These are phyloP conservation scores for Galerucella nymphaeae DNA, from an alignment of 2,888 invertebrate species.

Conservation along the genomic window DNA sequence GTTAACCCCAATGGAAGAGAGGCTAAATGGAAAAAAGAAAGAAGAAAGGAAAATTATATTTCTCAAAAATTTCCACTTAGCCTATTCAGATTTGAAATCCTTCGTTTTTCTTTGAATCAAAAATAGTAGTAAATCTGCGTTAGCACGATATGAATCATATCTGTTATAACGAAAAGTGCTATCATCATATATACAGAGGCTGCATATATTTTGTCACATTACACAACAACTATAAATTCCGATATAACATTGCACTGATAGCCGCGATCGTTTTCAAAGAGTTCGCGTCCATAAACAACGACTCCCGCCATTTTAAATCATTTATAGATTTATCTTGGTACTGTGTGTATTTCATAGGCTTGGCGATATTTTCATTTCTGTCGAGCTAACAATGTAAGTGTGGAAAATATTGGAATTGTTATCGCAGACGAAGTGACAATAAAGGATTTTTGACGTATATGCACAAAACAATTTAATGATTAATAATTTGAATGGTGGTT, in stretches of 20 bases:
- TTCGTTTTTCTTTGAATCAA: too few species aligned
- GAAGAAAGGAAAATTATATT: too few species aligned
- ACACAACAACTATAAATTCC: slow-evolving; percentile 39
- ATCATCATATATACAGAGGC: slow-evolving; percentile 29
- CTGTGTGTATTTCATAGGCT: slow-evolving; percentile 44
- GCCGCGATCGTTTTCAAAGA: slow-evolving; percentile 38
- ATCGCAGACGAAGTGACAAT: slow-evolving; percentile 21
- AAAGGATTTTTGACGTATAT: not conserved
- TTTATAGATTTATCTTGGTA: slow-evolving; percentile 48
- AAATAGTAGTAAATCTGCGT: too few species aligned
- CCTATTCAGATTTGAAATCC: too few species aligned
- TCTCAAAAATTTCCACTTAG: too few species aligned
- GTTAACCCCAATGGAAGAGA: too few species aligned
- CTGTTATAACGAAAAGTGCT: slow-evolving; percentile 26
- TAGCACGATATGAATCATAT: slow-evolving; percentile 20
- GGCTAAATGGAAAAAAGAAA: too few species aligned
- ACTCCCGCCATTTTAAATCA: slow-evolving; percentile 45
- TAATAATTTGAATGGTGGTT: too few species aligned
- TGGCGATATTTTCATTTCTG: slow-evolving; percentile 47
- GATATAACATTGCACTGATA: slow-evolving; percentile 40
- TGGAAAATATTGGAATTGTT: slow-evolving; percentile 38
- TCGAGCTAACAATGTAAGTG: slow-evolving; percentile 45
- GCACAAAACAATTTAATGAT: not conserved
- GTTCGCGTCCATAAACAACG: slow-evolving; percentile 44
- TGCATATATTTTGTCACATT: slow-evolving; percentile 41